A percentile compares a stretch with the other conserved stretches of the same genome.
phyloP scores from a whole-genome alignment of 1,140 invertebrate genomes.

The Hypothenemus hampei region DNA sequence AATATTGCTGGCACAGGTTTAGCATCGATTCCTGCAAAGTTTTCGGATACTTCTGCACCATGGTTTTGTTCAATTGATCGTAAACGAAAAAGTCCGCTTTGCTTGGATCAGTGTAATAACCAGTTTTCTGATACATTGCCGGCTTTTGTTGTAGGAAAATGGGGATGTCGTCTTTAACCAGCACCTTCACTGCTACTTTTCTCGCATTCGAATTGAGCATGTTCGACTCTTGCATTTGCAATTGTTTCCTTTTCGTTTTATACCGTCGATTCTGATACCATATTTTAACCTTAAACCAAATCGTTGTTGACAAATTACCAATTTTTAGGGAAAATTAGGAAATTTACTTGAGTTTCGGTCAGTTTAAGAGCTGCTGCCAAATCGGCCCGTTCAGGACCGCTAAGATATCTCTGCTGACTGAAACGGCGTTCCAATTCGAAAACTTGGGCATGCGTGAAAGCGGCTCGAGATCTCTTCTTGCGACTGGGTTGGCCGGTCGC shows the following conservation, averaged over 20 bases:
- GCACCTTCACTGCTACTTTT: slow-evolving; percentile 80
- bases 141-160: slow-evolving; percentile 40
- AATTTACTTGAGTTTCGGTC: slow-evolving; percentile 74
- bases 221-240: slow-evolving; percentile 70
- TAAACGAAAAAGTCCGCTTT: slow-evolving; percentile 41
- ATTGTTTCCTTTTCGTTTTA: slow-evolving; percentile 93
- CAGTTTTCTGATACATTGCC: slow-evolving; percentile 37
- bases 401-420: slow-evolving; percentile 90
- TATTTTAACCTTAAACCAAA: slow-evolving; percentile 73
- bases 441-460: slow-evolving; percentile 92
- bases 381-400: slow-evolving; percentile 90
- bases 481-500: slow-evolving; percentile 48
- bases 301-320: too few relatives aligned
- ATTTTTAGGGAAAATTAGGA: background rate
- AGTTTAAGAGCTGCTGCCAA: slow-evolving; percentile 83
- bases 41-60: slow-evolving; percentile 39
- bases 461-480: slow-evolving; percentile 90
- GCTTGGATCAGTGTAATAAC: slow-evolving; percentile 31
- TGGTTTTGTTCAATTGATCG: slow-evolving; percentile 39
- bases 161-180: slow-evolving; percentile 75
- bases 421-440: slow-evolving; percentile 92
- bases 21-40: slow-evolving; percentile 44
- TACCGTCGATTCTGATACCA: slow-evolving; percentile 96
- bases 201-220: slow-evolving; percentile 59
- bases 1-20: slow-evolving; percentile 44